phyloP scores from a whole-genome alignment of 2,113 vertebrate species.

The Ailuropoda melanoleuca region DNA sequence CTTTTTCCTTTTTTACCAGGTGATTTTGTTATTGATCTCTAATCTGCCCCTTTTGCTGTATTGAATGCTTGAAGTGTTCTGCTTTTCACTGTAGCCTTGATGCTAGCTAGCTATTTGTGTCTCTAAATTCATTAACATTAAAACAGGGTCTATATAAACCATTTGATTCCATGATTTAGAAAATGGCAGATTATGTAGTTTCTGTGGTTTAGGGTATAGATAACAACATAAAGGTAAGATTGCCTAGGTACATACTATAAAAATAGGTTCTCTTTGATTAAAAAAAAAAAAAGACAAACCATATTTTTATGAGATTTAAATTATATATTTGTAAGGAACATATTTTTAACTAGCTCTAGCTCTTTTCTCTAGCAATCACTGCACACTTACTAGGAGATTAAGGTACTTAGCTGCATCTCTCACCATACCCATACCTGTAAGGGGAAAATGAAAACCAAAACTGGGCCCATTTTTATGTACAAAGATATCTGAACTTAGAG shows the following conservation, averaged over 20 bases:
- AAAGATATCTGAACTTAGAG: slow-evolving; percentile 8
- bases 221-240: neutral
- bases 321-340: slow-evolving; percentile 44
- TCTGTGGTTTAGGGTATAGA: slow-evolving; percentile 65
- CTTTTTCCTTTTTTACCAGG: slow-evolving; percentile 95
- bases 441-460: slow-evolving; percentile 12
- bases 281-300: neutral
- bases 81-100: slow-evolving; percentile 86
- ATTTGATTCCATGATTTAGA: slow-evolving; percentile 64
- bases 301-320: slow-evolving; percentile 55
- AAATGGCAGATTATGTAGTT: slow-evolving; percentile 54
- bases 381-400: neutral
- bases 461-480: neutral
- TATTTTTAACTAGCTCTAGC: neutral
- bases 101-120: slow-evolving; percentile 81
- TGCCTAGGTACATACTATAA: slow-evolving; percentile 32
- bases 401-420: slow-evolving; percentile 24
- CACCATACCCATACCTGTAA: neutral
- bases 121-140: slow-evolving; percentile 80
- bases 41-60: slow-evolving; percentile 91
- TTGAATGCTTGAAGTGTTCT: slow-evolving; percentile 95
- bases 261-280: slow-evolving; percentile 63
- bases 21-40: slow-evolving; percentile 94
- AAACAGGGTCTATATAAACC: slow-evolving; percentile 76
- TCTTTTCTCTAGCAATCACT: slow-evolving; percentile 47